Evolutionary conservation across 2,888 invertebrate genomes (phyloP).

Genomic region (Drosophila putrida): DNA sequence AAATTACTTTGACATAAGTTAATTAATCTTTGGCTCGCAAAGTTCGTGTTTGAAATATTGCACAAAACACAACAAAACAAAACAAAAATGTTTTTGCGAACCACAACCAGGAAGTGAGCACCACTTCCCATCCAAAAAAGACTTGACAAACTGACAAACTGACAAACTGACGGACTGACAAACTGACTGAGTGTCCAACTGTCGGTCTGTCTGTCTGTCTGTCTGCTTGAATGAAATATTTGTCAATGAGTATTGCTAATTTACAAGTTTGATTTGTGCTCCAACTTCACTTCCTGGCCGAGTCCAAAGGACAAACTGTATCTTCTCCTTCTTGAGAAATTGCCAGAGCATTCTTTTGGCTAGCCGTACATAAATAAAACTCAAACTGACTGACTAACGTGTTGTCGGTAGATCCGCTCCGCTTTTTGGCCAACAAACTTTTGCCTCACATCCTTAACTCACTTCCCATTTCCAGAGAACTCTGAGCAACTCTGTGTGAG

Average conservation of each 20-base stretch:
- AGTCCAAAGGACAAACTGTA: slow-evolving; percentile 2
- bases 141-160: slow-evolving; percentile 2
- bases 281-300: slow-evolving; percentile 42
- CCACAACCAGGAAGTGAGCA: slow-evolving; percentile 53
- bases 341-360: slow-evolving; percentile 72
- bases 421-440: slow-evolving; percentile 18
- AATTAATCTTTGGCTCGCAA: slow-evolving; percentile 85
- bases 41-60: slow-evolving; percentile 82
- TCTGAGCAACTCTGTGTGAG: not conserved
- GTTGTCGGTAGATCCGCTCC: slow-evolving; percentile 21
- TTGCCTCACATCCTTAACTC: slow-evolving; percentile 1
- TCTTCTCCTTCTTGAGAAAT: slow-evolving; percentile 61
- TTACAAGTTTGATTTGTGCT: slow-evolving; percentile 81
- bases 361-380: slow-evolving; percentile 76
- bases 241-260: slow-evolving; percentile 82
- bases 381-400: slow-evolving; percentile 48
- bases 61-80: slow-evolving; percentile 31
- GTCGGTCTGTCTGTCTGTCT: slow-evolving; percentile 40
- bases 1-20: slow-evolving; percentile 85
- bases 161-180: slow-evolving; percentile 6
- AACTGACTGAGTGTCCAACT: slow-evolving; percentile 21
- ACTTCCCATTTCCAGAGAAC: too few species aligned
- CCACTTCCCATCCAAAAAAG: slow-evolving; percentile 8
- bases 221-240: slow-evolving; percentile 74
- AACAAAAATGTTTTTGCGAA: slow-evolving; percentile 51